Base-by-base conservation (phyloP, 2,113 vertebrate species). In the Montifringilla adamsi region DNA sequence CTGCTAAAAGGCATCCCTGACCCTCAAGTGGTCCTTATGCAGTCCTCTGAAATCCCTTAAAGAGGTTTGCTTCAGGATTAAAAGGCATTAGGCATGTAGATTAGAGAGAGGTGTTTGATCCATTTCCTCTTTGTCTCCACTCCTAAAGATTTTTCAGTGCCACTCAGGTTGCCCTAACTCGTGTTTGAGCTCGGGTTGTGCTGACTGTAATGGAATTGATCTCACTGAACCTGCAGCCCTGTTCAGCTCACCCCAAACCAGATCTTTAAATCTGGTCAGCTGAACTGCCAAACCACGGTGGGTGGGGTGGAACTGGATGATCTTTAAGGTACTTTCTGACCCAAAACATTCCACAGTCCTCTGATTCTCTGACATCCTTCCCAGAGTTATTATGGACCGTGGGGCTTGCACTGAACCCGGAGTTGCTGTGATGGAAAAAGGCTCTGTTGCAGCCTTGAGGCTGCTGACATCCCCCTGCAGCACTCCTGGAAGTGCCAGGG, bases 401-500 rank as follows among this genome's bases (percentile, higher is more conserved):
- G 43, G 14, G 33, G 11, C 2, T 59, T 22, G 20, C 31, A 15
- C 31, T 62, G 72, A 55, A 4, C 19, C 5, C 19, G 44, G 87
- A 9, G 5, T 5, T 33, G 2, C 0, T 6, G 52, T 1, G 3
- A 19, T 28, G 67, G 33, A 30, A 11, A 83, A 55, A 21, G 13
- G 68, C 37, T 83, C 27, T 83, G 72, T 59, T 84, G 55, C 49
- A 81, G 66, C 43, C 50, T 4, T 3, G 47, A 59, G 66, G 59
- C 43, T 80, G 81, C 46, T 33, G n/a, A 59, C 39, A 41, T 20
- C 26, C 28, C 5, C 3, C 52, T 0, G 3, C 24, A 56, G 47
- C 68, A 8, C 68, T 78, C 7, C 64, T 74, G 78, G 74, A 17
- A 79, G 35, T 26, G 11, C 9, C 53, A 79, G 63, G 31, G 58